Evolutionary conservation across 2,113 vertebrate genomes (phyloP).

Genomic region (Orcinus orca): DNA sequence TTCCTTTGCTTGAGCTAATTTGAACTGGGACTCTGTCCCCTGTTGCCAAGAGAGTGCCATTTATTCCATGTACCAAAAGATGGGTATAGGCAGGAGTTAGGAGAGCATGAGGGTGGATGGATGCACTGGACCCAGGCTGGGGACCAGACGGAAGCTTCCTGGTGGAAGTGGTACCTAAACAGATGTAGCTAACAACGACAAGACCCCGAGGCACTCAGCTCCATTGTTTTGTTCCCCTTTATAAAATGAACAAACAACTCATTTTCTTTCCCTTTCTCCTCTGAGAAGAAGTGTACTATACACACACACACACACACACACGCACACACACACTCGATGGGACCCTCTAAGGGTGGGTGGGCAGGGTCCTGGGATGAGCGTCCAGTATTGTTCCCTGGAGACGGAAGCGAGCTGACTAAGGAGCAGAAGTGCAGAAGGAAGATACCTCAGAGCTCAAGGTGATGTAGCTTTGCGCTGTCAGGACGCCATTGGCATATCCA

Average conservation of each 20-base stretch:
- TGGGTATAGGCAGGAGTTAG: neutral
- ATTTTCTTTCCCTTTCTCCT: neutral
- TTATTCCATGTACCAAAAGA: neutral
- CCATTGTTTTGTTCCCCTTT: neutral
- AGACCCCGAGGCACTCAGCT: neutral
- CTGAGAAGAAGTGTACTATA: neutral
- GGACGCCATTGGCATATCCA: fast-evolving
- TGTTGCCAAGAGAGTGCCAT: neutral
- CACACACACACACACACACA: neutral
- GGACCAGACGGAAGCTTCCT: neutral
- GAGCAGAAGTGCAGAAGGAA: neutral
- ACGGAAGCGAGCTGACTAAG: neutral
- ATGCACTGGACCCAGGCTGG: fast-evolving
- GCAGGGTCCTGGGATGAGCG: neutral
- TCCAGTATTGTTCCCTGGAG: neutral
- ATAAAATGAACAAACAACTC: neutral
- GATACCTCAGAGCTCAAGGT: neutral
- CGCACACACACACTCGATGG: neutral
- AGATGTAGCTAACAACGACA: too few species aligned
- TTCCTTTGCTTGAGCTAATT: neutral
- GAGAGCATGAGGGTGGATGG: neutral
- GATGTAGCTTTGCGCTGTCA: fast-evolving
- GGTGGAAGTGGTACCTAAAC: neutral
- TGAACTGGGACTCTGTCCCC: neutral
- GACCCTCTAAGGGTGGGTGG: neutral